A percentile compares a stretch with the other conserved stretches of the same genome.
phyloP scores from a whole-genome alignment of 2,113 vertebrate species.

The Aptenodytes patagonicus region DNA sequence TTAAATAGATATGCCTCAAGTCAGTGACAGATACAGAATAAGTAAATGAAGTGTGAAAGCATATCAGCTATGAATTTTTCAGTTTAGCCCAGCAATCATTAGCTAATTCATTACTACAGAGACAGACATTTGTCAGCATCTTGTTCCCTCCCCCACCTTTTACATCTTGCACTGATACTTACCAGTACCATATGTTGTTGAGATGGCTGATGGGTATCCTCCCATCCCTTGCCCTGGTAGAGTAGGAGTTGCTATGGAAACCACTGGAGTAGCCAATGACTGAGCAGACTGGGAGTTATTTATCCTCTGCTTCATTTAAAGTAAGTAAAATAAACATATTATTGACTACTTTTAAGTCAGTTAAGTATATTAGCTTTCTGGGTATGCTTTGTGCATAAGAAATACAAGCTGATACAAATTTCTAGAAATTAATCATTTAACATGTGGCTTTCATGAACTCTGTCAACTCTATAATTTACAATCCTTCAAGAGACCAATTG shows the following conservation, averaged over 20 bases:
- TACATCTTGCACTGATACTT: slow-evolving; percentile 62
- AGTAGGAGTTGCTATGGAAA: slow-evolving; percentile 94
- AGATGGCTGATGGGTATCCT: slow-evolving; percentile 93
- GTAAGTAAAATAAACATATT: slow-evolving; percentile 55
- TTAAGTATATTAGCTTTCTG: slow-evolving; percentile 58
- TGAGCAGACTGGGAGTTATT: slow-evolving; percentile 97
- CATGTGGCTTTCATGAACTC: slow-evolving; percentile 85
- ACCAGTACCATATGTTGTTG: slow-evolving; percentile 94
- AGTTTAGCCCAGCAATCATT: not conserved
- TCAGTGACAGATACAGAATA: not conserved
- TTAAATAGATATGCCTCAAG: not conserved
- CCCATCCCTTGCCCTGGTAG: slow-evolving; percentile 95
- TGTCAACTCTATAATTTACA: slow-evolving; percentile 93
- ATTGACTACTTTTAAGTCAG: slow-evolving; percentile 11
- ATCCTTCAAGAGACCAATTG: slow-evolving; percentile 83
- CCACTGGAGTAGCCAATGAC: slow-evolving; percentile 93
- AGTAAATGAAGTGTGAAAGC: not conserved
- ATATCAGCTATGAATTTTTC: not conserved
- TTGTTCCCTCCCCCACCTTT: slow-evolving; percentile 15
- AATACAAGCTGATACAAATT: slow-evolving; percentile 77
- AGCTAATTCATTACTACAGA: not conserved
- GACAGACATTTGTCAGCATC: not conserved
- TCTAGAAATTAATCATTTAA: slow-evolving; percentile 87
- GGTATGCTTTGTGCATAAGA: slow-evolving; percentile 60
- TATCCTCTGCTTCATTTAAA: slow-evolving; percentile 94